Evolutionary conservation across 30 jellyfish, hydroid and myxozoan species (phyloP).

Genomic region (Nemopilema nomurai): DNA sequence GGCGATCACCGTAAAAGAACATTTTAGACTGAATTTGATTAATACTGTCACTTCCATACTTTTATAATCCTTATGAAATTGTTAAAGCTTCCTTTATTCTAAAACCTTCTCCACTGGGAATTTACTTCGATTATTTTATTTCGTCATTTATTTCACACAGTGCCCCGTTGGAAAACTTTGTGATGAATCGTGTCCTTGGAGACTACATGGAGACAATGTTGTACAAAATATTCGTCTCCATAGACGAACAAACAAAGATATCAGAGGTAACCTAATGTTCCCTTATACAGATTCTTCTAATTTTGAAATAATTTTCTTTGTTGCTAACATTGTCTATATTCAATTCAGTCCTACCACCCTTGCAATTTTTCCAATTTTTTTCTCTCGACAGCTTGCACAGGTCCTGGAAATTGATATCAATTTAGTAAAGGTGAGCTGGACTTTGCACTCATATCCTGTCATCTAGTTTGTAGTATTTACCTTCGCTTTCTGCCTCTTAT

Average conservation of each 20-base stretch:
- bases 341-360: background rate
- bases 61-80: no score
- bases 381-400: slow-evolving; percentile 79
- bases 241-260: slow-evolving; percentile 94
- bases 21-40: no score
- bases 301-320: background rate
- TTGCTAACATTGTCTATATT: background rate
- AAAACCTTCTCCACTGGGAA: background rate
- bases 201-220: slow-evolving; percentile 99
- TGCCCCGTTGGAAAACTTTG: slow-evolving; percentile 98
- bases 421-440: slow-evolving; percentile 80
- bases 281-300: no score
- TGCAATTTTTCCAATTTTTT: background rate
- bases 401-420: slow-evolving; percentile 89
- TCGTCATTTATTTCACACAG: slow-evolving; percentile 21
- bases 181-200: slow-evolving; percentile 98
- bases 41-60: no score
- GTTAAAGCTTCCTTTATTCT: no score
- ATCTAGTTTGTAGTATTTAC: background rate
- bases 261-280: slow-evolving; percentile 90
- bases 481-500: no score
- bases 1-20: no score
- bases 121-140: no score
- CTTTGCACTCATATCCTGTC: background rate
- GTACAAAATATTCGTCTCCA: slow-evolving; percentile 94